Percentiles rank a stretch among this genome's conserved stretches.
Evolutionary conservation across 2,797 vertebrate species (phyloP).

Genomic region (Gymnothorax javanicus): DNA sequence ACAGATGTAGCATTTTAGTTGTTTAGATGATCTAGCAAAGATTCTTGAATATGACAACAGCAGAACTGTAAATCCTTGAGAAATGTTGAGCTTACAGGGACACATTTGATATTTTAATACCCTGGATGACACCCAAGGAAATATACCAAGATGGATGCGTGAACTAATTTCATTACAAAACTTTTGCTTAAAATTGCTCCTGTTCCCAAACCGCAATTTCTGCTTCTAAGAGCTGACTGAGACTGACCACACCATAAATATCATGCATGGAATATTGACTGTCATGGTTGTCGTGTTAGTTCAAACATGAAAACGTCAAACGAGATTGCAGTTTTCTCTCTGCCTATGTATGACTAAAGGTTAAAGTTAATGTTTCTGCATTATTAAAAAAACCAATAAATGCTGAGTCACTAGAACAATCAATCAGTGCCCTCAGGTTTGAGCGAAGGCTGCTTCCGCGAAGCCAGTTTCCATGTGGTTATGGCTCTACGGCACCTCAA

Average conservation of each 20-base stretch:
- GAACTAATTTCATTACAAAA: background rate
- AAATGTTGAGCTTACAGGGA: background rate
- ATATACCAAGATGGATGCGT: background rate
- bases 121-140: background rate
- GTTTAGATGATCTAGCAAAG: background rate
- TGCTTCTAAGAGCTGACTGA: background rate
- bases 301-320: background rate
- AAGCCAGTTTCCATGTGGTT: background rate
- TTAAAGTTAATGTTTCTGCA: background rate
- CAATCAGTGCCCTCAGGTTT: background rate
- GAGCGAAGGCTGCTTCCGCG: background rate
- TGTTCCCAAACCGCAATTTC: background rate
- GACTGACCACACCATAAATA: background rate
- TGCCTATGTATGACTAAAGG: background rate
- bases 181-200: background rate
- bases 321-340: too few species aligned
- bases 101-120: background rate
- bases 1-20: background rate
- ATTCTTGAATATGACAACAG: background rate
- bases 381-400: background rate
- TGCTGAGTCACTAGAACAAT: background rate
- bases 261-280: background rate
- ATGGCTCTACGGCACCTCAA: background rate
- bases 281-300: background rate
- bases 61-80: background rate